Evolutionary conservation across 2,113 vertebrate species (phyloP).

Genomic region (Petromus typicus): DNA sequence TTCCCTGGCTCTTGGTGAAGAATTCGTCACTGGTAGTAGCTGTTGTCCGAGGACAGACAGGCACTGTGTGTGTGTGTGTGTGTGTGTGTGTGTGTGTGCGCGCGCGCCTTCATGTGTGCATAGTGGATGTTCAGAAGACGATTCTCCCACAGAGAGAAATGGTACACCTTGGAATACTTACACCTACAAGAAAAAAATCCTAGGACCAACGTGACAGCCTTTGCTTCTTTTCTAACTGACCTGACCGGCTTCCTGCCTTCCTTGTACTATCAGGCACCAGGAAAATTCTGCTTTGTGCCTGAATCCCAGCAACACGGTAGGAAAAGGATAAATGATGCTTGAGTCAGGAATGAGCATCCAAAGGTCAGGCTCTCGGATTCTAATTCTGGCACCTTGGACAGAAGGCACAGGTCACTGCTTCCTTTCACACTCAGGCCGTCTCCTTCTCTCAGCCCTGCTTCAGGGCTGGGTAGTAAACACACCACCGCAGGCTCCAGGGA

Average conservation of each 20-base stretch:
- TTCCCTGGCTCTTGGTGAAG: slow-evolving; percentile 55
- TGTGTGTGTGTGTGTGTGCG: background rate
- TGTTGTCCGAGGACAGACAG: slow-evolving; percentile 33
- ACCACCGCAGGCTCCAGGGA: background rate
- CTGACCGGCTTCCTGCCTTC: background rate
- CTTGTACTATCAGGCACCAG: background rate
- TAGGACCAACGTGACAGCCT: background rate
- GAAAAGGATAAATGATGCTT: background rate
- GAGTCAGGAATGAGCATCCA: slow-evolving; percentile 24
- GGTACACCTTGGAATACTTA: background rate
- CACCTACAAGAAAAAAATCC: slow-evolving; percentile 11
- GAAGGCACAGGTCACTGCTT: background rate
- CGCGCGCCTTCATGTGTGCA: background rate
- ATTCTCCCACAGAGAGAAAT: background rate
- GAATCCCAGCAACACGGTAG: background rate
- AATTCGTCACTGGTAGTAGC: slow-evolving; percentile 53
- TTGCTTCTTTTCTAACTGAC: background rate
- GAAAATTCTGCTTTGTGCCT: slow-evolving; percentile 20
- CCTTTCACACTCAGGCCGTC: background rate
- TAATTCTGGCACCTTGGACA: slow-evolving; percentile 47
- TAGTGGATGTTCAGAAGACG: background rate
- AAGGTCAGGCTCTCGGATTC: background rate
- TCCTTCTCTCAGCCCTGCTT: background rate
- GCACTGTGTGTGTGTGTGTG: background rate
- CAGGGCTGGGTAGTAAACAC: background rate